Base-by-base conservation (phyloP, 2,888 invertebrate species). In the Leucozona laternaria region DNA sequence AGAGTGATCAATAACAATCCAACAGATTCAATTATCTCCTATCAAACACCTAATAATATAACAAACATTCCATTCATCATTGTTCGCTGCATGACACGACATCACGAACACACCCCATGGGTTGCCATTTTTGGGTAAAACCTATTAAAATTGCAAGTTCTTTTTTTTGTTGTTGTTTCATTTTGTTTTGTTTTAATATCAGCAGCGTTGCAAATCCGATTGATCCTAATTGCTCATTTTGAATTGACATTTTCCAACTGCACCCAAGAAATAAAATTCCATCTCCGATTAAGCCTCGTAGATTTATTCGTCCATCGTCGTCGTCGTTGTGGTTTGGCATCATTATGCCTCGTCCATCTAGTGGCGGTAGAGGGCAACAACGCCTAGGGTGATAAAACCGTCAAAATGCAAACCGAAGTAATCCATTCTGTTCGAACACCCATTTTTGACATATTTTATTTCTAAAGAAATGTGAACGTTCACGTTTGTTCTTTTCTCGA, bases 51-150 rank as follows among this genome's bases (percentile, higher is more conserved):
- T 72, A 70, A 81, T 85, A 81, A 64, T 73, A 60, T 73, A 60
- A 78, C 60, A 45, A 85, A 77, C 48, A 85, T 85, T 85, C 81
- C 85, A 83, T 85, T 78, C 60, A 73, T 81, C 77, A 77, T 85
- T 85, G 71, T 68, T 62, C 43, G 37, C 45, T 25, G 37, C 62
- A 70, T 58, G 72, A 77, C 72, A 80, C 85, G 76, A 68, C 77
- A 64, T 70, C 72, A 37, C 60, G 58, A 77, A 78, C 85, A 85
- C 85, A 73, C 85, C 85, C 81, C 55, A 53, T 28, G 20, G 2
- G 22, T n/a, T 17, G 3, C 85, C 81, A 57, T 85, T 73, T 81
- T 85, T 72, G 81, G 85, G 70, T 43, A 62, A 62, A 53, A 17
- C 72, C 68, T 22, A 85, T 85, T 80, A 66, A 80, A 81, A 57